Conservation (phyloP, 2,888 invertebrate genomes). For the Hymenopus coronatus region DNA sequence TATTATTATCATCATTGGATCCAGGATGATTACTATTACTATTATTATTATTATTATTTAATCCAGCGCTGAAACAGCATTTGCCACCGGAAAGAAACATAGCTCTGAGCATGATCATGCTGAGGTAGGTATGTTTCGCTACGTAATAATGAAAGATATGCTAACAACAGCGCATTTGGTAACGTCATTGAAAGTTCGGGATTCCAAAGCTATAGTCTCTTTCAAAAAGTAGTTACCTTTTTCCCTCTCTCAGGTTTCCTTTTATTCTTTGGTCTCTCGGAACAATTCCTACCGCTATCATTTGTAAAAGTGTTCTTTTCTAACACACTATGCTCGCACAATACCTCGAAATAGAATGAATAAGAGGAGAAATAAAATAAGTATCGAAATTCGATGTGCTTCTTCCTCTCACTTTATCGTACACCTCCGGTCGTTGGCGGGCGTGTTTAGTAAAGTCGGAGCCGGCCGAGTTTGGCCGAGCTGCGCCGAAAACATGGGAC, state of each 20-base stretch:
- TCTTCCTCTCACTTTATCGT: neutral
- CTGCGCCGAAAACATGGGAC: neutral
- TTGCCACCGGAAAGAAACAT: no score
- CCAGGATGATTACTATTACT: no score
- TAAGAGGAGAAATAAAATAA: neutral
- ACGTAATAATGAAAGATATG: neutral
- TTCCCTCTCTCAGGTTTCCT: neutral
- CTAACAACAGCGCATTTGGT: neutral
- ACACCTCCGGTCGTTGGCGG: neutral
- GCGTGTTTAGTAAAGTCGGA: neutral
- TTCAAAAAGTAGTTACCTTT: neutral
- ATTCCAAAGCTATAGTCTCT: neutral
- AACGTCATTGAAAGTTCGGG: neutral
- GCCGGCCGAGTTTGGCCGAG: neutral
- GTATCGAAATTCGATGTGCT: neutral
- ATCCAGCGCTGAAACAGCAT: no score
- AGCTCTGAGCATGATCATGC: no score
- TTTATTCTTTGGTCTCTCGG: neutral
- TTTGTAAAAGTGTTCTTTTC: neutral
- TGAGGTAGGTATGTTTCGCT: neutral
- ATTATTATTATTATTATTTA: no score
- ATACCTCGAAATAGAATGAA: neutral
- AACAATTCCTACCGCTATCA: neutral
- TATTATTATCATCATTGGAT: no score
- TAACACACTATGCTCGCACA: neutral